Percentiles rank a stretch among this genome's conserved stretches.
Evolutionary conservation across 2,797 vertebrate genomes (phyloP).

Genomic region (Anabacerthia variegaticeps): DNA sequence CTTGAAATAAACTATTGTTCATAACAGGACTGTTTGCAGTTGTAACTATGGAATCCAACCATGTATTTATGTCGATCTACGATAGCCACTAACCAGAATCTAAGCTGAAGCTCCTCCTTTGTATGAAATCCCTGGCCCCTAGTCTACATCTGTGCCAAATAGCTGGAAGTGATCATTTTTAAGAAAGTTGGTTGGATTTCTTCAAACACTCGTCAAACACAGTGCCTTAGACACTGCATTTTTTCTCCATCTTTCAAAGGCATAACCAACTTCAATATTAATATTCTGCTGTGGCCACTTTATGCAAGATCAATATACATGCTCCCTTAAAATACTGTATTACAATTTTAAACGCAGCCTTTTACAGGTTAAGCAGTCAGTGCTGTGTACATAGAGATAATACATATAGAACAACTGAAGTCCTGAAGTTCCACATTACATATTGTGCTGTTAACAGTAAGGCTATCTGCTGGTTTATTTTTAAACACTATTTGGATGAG

Average conservation of each 20-base stretch:
- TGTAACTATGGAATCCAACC: slow-evolving; percentile 7
- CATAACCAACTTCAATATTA: not conserved
- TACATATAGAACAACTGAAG: not conserved
- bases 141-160: not conserved
- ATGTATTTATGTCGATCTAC: not conserved
- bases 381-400: not conserved
- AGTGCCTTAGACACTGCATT: not conserved
- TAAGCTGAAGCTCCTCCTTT: not conserved
- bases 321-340: not conserved
- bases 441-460: not conserved
- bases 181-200: not conserved
- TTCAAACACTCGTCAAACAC: not conserved
- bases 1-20: slow-evolving; percentile 6
- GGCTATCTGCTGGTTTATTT: not conserved
- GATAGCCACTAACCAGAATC: not conserved
- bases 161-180: not conserved
- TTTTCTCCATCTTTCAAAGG: not conserved
- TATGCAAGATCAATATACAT: not conserved
- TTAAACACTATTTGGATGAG: not conserved
- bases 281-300: not conserved
- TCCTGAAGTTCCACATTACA: not conserved
- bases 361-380: not conserved
- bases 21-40: not conserved
- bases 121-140: not conserved
- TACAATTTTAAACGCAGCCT: not conserved